These are phyloP conservation scores for Zonitis immaculata DNA, from an alignment of 2,888 invertebrate genomes.

Conservation along the genomic window DNA sequence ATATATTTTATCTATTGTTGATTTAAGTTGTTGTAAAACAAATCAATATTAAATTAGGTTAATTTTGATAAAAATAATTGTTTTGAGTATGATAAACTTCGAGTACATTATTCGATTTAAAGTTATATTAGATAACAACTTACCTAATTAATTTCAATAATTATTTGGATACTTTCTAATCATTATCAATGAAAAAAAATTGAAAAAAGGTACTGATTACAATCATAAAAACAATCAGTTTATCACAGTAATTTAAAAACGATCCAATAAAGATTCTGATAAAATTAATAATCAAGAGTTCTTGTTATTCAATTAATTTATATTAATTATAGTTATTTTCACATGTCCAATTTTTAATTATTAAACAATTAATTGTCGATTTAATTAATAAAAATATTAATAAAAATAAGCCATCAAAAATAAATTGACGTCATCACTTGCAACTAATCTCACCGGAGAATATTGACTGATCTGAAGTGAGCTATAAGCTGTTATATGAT, in stretches of 20 bases:
- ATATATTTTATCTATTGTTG: not conserved
- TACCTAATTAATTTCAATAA: not conserved
- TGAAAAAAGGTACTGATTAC: not conserved
- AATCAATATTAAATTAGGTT: not conserved
- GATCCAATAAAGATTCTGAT: too few relatives aligned
- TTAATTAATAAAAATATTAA: not conserved
- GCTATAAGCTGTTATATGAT: too few relatives aligned
- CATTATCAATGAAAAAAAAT: not conserved
- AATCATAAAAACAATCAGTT: not conserved
- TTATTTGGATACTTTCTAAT: not conserved
- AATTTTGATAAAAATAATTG: not conserved
- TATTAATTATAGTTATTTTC: not conserved
- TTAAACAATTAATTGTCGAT: not conserved
- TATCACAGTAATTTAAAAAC: not conserved
- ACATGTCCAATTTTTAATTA: not conserved
- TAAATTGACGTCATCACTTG: not conserved
- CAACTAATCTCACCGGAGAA: too few relatives aligned
- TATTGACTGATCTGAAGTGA: too few relatives aligned
- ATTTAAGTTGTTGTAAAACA: not conserved
- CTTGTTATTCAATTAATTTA: not conserved
- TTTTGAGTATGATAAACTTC: not conserved
- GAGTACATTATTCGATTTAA: not conserved
- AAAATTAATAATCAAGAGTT: too few relatives aligned
- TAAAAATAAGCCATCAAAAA: not conserved
- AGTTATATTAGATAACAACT: not conserved